Conservation (phyloP, 2,797 vertebrate genomes). For the Myiotriccus ornatus region DNA sequence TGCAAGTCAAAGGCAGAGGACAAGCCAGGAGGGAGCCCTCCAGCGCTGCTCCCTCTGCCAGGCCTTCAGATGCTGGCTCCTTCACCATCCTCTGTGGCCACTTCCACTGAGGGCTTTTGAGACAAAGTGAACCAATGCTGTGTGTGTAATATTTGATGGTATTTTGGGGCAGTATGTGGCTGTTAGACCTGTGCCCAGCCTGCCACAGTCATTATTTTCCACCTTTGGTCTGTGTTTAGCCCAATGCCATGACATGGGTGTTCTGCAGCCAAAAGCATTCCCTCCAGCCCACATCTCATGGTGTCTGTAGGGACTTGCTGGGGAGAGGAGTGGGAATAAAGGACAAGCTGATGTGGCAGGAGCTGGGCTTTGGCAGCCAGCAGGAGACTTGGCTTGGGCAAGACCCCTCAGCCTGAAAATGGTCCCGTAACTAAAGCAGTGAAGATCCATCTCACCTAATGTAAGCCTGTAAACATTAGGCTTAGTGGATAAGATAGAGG, state of each 20-base stretch:
- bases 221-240: not conserved
- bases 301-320: fast-evolving
- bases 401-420: not conserved
- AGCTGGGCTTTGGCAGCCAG: not conserved
- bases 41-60: fast-evolving
- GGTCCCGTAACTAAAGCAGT: not conserved
- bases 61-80: not conserved
- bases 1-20: not conserved
- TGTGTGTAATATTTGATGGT: not conserved
- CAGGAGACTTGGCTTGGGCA: not conserved
- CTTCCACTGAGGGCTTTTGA: not conserved
- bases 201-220: not conserved
- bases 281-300: fast-evolving
- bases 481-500: not conserved
- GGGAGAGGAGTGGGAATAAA: not conserved
- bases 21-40: not conserved
- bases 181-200: not conserved
- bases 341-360: not conserved
- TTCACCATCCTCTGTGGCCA: not conserved
- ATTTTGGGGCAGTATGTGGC: not conserved
- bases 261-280: not conserved
- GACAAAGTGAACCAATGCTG: not conserved
- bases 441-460: not conserved
- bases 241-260: not conserved
- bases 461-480: not conserved